Conservation (phyloP, 2,888 invertebrate species). For the Eupithecia abbreviata region DNA sequence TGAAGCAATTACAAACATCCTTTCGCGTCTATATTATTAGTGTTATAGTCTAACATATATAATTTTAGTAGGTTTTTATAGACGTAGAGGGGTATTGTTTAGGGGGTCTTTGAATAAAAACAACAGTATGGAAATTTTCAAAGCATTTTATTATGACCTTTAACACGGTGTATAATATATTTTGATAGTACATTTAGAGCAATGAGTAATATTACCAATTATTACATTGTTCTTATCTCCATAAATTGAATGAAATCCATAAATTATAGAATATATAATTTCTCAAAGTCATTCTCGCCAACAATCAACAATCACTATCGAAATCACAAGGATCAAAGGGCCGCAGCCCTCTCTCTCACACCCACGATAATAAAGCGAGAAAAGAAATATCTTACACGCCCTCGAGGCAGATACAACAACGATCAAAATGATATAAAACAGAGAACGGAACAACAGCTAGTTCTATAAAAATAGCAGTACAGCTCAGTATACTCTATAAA, state of each 20-base stretch:
- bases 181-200: slow-evolving; percentile 85
- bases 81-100: neutral
- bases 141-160: slow-evolving; percentile 85
- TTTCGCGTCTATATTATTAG: no score
- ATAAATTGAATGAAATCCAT: slow-evolving; percentile 82
- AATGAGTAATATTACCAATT: slow-evolving; percentile 85
- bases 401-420: slow-evolving; percentile 49
- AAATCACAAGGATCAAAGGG: slow-evolving; percentile 62
- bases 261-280: slow-evolving; percentile 82
- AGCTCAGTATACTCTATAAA: slow-evolving; percentile 82
- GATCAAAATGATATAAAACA: slow-evolving; percentile 65
- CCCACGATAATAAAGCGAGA: slow-evolving; percentile 55
- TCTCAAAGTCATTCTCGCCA: slow-evolving; percentile 78
- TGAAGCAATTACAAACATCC: no score
- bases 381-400: slow-evolving; percentile 51
- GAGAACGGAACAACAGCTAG: slow-evolving; percentile 71
- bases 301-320: slow-evolving; percentile 81
- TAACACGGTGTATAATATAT: slow-evolving; percentile 85
- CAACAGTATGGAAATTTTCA: slow-evolving; percentile 80
- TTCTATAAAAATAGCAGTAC: slow-evolving; percentile 82
- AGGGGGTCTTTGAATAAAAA: slow-evolving; percentile 56
- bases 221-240: slow-evolving; percentile 83
- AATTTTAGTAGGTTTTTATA: neutral
- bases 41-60: no score
- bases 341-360: slow-evolving; percentile 40